Evolutionary conservation across 1,140 invertebrate species (phyloP).

Genomic region (Magallana angulata): DNA sequence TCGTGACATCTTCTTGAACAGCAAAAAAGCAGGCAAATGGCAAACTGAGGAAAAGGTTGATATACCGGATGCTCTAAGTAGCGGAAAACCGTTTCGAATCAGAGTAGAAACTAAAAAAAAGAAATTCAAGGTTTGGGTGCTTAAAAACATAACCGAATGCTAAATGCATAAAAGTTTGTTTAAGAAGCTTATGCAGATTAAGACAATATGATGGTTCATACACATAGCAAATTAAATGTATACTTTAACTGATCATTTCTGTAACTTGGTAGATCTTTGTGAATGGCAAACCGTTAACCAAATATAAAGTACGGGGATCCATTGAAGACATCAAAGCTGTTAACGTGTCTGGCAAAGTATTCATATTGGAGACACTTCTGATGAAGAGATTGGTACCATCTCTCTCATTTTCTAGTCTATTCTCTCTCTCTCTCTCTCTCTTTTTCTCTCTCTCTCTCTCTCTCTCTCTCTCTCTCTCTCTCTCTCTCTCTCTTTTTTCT

Average conservation of each 20-base stretch:
- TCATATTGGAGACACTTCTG: slow-evolving; percentile 65
- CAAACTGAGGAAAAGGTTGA: slow-evolving; percentile 90
- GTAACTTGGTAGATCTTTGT: neutral
- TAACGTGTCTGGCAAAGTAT: slow-evolving; percentile 62
- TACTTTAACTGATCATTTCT: neutral
- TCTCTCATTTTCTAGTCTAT: neutral
- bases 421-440: slow-evolving; percentile 22
- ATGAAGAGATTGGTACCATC: slow-evolving; percentile 58
- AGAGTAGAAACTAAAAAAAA: slow-evolving; percentile 86
- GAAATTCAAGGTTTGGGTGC: slow-evolving; percentile 84
- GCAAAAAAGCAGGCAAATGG: slow-evolving; percentile 80
- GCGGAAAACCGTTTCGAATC: slow-evolving; percentile 87
- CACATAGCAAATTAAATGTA: neutral
- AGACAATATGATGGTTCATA: neutral
- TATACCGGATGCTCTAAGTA: slow-evolving; percentile 83
- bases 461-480: slow-evolving; percentile 21
- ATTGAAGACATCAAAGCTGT: slow-evolving; percentile 60
- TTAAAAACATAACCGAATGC: neutral
- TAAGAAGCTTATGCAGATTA: neutral
- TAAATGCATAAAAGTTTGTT: neutral
- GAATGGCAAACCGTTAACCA: neutral
- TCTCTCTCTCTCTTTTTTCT: neutral
- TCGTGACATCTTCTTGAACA: slow-evolving; percentile 86
- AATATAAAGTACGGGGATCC: slow-evolving; percentile 42
- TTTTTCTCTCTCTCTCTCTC: neutral